A percentile compares a stretch with the other conserved stretches of the same genome.
phyloP scores from a whole-genome alignment of 2,797 vertebrate species.

The Pogoniulus pusillus region DNA sequence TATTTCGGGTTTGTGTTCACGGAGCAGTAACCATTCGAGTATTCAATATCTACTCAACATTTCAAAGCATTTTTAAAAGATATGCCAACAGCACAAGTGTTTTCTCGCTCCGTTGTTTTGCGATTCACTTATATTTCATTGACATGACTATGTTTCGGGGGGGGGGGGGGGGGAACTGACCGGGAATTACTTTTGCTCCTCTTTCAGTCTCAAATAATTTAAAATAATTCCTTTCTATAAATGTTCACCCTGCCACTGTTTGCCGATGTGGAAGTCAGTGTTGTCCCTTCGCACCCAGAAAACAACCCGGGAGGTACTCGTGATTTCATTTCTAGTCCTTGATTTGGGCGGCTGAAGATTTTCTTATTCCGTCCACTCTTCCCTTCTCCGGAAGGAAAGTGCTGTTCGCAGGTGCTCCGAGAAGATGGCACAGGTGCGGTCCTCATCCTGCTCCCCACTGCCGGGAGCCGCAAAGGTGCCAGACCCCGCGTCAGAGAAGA shows the following conservation, averaged over 20 bases:
- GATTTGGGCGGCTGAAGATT: background rate
- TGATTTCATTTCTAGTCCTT: background rate
- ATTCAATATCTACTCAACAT: background rate
- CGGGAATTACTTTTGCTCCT: background rate
- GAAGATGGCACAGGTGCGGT: background rate
- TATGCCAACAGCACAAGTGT: background rate
- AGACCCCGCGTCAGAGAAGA: background rate
- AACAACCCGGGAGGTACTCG: background rate
- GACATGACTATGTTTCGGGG: background rate
- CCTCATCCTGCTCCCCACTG: background rate
- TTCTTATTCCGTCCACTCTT: background rate
- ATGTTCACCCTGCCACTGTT: background rate
- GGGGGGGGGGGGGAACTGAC: background rate
- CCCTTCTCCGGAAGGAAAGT: background rate
- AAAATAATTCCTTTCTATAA: background rate
- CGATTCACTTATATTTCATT: background rate
- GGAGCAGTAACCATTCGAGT: background rate
- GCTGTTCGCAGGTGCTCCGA: background rate
- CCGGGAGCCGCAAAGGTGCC: background rate
- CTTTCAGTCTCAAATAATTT: background rate
- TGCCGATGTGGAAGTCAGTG: background rate
- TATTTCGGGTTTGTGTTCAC: constrained; percentile 60
- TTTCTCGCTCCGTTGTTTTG: background rate
- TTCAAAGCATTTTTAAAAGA: background rate
- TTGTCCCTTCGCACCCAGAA: background rate